Evolutionary conservation across 2,113 vertebrate species (phyloP).

Genomic region (Elaphurus davidianus): DNA sequence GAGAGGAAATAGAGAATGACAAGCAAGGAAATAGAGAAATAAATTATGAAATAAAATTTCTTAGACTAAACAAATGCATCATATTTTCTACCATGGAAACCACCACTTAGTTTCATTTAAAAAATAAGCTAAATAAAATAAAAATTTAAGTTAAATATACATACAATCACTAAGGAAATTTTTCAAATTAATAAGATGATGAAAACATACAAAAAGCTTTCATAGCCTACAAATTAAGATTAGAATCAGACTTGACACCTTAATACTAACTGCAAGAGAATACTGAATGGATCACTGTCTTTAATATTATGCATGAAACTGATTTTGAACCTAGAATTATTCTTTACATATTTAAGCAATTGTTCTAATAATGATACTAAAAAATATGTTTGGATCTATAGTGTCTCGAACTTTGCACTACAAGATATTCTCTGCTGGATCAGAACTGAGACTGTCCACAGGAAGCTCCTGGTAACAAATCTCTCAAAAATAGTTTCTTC

Average conservation of each 20-base stretch:
- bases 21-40: not conserved
- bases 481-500: not conserved
- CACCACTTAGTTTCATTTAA: not conserved
- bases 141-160: not conserved
- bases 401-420: not conserved
- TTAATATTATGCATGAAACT: not conserved
- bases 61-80: not conserved
- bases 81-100: not conserved
- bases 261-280: not conserved
- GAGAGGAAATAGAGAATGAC: not conserved
- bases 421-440: not conserved
- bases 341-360: not conserved
- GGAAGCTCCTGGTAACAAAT: not conserved
- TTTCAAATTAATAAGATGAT: not conserved
- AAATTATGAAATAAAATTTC: not conserved
- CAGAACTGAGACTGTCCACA: not conserved
- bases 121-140: not conserved
- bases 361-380: not conserved
- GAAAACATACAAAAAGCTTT: not conserved
- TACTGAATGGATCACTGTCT: not conserved
- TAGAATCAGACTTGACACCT: not conserved
- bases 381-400: not conserved
- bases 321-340: not conserved
- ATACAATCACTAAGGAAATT: not conserved
- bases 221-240: not conserved